These are phyloP conservation scores for Heliconius ismenius DNA, from an alignment of 2,888 invertebrate species.

Conservation along the genomic window DNA sequence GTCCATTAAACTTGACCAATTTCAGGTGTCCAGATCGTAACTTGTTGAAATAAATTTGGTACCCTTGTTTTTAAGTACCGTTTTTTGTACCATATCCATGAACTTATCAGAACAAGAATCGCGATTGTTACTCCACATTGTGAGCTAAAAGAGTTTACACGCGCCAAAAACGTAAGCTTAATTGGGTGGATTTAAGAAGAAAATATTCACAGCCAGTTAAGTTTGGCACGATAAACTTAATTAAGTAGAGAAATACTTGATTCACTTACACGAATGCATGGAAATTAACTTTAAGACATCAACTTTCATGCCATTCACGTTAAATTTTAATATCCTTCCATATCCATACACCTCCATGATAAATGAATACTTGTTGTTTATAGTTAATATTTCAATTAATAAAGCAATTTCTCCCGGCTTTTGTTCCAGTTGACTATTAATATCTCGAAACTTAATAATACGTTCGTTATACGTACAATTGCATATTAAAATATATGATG, in stretches of 20 bases:
- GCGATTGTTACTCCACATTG: conserved; percentile 41
- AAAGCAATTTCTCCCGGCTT: conserved; percentile 26
- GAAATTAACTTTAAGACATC: not conserved
- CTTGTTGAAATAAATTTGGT: conserved; percentile 44
- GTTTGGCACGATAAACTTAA: conserved; percentile 30
- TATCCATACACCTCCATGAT: not conserved
- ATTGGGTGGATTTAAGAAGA: conserved; percentile 38
- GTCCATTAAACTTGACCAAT: conserved; percentile 54
- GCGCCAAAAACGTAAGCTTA: conserved; percentile 36
- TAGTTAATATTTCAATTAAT: conserved; percentile 17
- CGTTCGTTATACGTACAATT: conserved; percentile 35
- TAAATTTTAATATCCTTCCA: not conserved
- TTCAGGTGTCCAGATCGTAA: conserved; percentile 45
- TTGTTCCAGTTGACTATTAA: conserved; percentile 33
- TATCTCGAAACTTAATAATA: conserved; percentile 38
- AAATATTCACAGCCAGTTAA: conserved; percentile 24
- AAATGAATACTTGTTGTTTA: not conserved
- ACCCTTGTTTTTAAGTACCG: conserved; percentile 46
- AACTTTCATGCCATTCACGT: not conserved
- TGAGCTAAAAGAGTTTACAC: conserved; percentile 30
- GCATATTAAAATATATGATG: conserved; percentile 46
- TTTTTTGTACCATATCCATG: conserved; percentile 43
- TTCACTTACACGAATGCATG: conserved; percentile 8
- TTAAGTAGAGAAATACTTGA: conserved; percentile 30
- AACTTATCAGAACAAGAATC: conserved; percentile 45